phyloP scores from a whole-genome alignment of 2,113 vertebrate genomes.

The Spheniscus mendiculus region DNA sequence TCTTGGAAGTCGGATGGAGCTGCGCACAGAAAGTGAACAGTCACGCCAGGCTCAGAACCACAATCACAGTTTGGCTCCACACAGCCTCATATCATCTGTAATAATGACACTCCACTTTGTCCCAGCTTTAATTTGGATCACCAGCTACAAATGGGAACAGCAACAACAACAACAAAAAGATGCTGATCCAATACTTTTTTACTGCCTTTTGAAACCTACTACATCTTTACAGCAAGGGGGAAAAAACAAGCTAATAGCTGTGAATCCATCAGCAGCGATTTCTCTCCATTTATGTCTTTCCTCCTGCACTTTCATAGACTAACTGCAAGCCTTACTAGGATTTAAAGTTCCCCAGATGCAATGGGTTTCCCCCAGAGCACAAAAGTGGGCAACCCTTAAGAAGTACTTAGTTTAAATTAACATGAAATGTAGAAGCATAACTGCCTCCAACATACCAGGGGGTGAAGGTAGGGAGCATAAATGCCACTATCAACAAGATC shows the following conservation, averaged over 20 bases:
- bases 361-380: neutral
- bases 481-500: neutral
- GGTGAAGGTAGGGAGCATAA: neutral
- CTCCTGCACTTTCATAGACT: neutral
- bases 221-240: neutral
- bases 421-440: neutral
- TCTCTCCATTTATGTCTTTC: neutral
- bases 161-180: neutral
- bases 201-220: neutral
- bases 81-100: neutral
- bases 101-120: neutral
- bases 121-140: neutral
- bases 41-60: neutral
- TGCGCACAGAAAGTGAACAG: neutral
- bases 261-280: neutral
- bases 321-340: neutral
- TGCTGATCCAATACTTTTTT: neutral
- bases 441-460: fast-evolving
- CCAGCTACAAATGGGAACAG: neutral
- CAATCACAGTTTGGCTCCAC: neutral
- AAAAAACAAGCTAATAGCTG: neutral
- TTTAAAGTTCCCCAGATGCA: neutral
- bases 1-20: neutral
- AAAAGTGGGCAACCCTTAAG: neutral
- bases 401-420: neutral